Conservation (phyloP, 2,888 invertebrate species). For the Aspidiotus rigidus region DNA sequence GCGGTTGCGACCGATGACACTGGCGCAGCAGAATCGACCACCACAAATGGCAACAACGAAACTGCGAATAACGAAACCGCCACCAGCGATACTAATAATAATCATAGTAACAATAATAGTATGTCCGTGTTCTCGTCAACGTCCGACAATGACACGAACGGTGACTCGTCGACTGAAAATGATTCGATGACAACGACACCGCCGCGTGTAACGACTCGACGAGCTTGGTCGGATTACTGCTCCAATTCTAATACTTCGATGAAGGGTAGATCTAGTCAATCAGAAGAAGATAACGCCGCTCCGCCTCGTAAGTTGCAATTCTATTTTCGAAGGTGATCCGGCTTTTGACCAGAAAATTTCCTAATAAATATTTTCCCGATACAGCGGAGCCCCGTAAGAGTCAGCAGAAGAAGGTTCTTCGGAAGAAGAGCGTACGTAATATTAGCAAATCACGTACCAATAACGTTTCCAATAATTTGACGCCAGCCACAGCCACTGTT, state of each 20-base stretch:
- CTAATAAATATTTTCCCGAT: background rate
- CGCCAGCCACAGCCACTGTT: background rate
- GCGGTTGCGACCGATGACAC: background rate
- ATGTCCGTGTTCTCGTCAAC: constrained; percentile 13
- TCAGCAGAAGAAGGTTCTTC: constrained; percentile 11
- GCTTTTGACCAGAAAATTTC: background rate
- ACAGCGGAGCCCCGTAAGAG: constrained; percentile 4
- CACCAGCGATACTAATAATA: constrained; percentile 19
- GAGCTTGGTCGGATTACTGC: constrained; percentile 67
- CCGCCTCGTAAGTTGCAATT: background rate
- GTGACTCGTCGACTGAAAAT: constrained; percentile 30
- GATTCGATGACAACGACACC: constrained; percentile 38
- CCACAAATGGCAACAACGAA: constrained; percentile 33
- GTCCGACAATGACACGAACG: background rate
- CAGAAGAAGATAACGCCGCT: constrained; percentile 48
- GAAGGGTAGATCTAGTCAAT: constrained; percentile 50
- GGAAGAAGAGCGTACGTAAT: constrained; percentile 9
- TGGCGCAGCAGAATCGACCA: constrained; percentile 6
- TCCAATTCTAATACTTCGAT: constrained; percentile 43
- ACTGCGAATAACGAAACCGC: constrained; percentile 9
- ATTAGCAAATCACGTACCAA: background rate
- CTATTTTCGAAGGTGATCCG: no score
- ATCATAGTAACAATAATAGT: constrained; percentile 21
- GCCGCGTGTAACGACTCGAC: constrained; percentile 59
- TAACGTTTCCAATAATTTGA: constrained; percentile 22